Conservation (phyloP, 2,113 vertebrate genomes). For the Oxyruncus cristatus region DNA sequence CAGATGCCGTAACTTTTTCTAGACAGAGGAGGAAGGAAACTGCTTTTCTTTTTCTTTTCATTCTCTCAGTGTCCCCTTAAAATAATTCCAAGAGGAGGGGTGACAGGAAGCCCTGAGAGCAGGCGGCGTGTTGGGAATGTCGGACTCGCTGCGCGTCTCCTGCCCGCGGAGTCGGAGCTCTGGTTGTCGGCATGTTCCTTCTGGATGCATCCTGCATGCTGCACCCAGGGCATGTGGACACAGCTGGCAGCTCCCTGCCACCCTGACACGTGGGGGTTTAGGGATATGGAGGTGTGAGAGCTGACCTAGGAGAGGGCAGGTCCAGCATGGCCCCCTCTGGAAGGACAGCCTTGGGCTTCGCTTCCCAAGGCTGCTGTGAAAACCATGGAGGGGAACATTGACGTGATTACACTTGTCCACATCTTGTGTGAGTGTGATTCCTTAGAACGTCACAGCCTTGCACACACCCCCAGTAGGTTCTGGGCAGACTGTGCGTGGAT, state of each 20-base stretch:
- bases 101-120: neutral
- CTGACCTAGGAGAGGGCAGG: neutral
- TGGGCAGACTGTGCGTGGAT: neutral
- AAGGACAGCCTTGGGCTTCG: neutral
- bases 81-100: neutral
- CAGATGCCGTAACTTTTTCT: neutral
- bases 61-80: slow-evolving; percentile 52
- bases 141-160: neutral
- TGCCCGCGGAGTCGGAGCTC: neutral
- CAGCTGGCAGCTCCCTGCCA: neutral
- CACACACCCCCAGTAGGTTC: accelerated
- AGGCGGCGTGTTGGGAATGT: neutral
- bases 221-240: neutral
- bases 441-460: neutral
- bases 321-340: neutral
- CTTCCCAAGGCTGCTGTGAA: neutral
- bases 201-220: slow-evolving; percentile 38
- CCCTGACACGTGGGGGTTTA: neutral
- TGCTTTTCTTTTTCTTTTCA: neutral
- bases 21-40: slow-evolving; percentile 51
- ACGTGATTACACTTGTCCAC: accelerated
- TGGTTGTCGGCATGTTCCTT: slow-evolving; percentile 47
- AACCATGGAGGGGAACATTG: neutral
- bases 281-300: neutral
- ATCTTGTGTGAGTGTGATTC: neutral